phyloP scores from a whole-genome alignment of 2,113 vertebrate species.

The Zootoca vivipara region DNA sequence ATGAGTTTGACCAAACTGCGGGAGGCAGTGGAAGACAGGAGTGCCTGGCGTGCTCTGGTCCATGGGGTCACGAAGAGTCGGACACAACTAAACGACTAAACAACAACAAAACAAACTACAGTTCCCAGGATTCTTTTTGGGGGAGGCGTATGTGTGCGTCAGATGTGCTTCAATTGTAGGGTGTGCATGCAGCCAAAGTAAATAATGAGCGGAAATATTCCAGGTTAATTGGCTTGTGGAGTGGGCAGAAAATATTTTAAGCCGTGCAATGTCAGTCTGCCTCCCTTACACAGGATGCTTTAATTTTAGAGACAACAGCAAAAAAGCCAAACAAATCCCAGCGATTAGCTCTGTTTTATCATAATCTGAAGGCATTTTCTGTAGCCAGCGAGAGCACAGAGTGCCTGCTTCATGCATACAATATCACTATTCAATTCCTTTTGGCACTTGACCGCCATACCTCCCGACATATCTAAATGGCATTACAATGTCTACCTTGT shows the following conservation, averaged over 20 bases:
- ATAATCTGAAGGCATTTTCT: neutral
- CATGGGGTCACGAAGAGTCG: too few species aligned
- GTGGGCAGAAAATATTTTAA: neutral
- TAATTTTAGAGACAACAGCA: neutral
- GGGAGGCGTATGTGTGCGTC: too few species aligned
- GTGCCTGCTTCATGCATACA: neutral
- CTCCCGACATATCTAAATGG: neutral
- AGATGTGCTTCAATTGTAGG: neutral
- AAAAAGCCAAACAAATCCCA: neutral
- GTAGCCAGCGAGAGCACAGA: neutral
- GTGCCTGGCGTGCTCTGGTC: too few species aligned
- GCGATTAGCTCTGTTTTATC: neutral
- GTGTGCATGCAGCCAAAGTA: neutral
- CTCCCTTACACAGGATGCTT: neutral
- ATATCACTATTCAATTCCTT: neutral
- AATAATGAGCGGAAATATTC: neutral
- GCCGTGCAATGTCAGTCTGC: neutral
- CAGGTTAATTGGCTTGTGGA: neutral
- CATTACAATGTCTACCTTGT: constrained; percentile 7
- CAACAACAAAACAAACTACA: too few species aligned
- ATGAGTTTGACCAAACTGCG: too few species aligned
- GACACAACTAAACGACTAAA: too few species aligned
- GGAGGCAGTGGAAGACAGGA: too few species aligned
- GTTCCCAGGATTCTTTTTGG: too few species aligned
- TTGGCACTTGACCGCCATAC: constrained; percentile 4